Conservation (phyloP, 92 coral and sea anemone genomes). For the Micromussa lordhowensis region DNA sequence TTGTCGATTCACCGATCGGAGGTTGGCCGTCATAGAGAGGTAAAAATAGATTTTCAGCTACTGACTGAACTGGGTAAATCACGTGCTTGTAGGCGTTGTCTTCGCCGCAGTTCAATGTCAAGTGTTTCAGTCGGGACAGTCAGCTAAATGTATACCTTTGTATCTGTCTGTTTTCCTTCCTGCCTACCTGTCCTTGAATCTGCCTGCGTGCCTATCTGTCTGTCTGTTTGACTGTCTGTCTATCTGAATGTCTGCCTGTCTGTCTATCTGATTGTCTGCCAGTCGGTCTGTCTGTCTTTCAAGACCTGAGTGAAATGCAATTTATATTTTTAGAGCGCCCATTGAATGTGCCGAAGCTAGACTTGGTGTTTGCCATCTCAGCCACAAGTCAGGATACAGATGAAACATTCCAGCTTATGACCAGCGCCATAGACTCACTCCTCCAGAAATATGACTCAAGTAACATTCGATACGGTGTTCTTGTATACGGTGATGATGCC, state of each 20-base stretch:
- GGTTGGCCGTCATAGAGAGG: not conserved
- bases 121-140: not conserved
- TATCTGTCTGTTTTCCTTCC: not conserved
- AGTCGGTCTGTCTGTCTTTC: not conserved
- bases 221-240: not conserved
- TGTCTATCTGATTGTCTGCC: not conserved
- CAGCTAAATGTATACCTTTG: too few relatives aligned
- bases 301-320: not conserved
- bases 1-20: not conserved
- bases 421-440: constrained; percentile 14
- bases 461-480: constrained; percentile 28
- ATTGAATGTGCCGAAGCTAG: constrained; percentile 51
- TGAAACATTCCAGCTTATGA: constrained; percentile 47
- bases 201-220: not conserved
- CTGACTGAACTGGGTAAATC: not conserved
- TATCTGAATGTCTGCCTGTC: not conserved
- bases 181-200: not conserved
- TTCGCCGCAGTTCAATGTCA: not conserved
- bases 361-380: constrained; percentile 61
- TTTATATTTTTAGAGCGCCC: constrained; percentile 65
- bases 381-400: constrained; percentile 43
- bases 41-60: not conserved
- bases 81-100: not conserved
- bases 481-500: constrained; percentile 1
- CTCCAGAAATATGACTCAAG: constrained; percentile 44